Evolutionary conservation across 2,113 vertebrate species (phyloP).

Genomic region (Equus przewalskii): DNA sequence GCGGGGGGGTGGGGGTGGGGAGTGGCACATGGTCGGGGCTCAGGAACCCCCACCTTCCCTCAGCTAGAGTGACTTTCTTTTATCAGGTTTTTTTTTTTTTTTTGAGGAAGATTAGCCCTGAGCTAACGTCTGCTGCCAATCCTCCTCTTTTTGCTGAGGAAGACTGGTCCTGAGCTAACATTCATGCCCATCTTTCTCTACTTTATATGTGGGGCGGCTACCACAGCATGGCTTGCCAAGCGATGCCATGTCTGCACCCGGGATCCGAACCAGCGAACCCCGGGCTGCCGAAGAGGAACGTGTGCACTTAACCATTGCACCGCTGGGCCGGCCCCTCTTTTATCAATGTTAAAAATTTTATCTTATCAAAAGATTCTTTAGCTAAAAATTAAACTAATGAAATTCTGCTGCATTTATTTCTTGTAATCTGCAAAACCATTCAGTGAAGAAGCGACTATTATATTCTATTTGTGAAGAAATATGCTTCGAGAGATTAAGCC

Average conservation of each 20-base stretch:
- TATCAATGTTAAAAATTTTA: not conserved
- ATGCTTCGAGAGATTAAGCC: not conserved
- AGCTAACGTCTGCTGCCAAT: too few relatives aligned
- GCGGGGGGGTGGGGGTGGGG: not conserved
- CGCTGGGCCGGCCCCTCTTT: too few relatives aligned
- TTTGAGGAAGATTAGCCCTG: too few relatives aligned
- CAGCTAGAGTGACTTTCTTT: constrained; percentile 3
- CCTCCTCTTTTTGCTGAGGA: too few relatives aligned
- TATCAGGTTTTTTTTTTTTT: not conserved
- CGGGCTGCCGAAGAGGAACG: too few relatives aligned
- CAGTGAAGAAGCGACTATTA: not conserved
- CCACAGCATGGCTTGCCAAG: too few relatives aligned
- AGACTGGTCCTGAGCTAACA: too few relatives aligned
- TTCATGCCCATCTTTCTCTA: too few relatives aligned
- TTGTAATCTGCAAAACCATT: not conserved
- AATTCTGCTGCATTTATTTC: constrained; percentile 27
- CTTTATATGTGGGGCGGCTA: too few relatives aligned
- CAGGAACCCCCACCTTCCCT: not conserved
- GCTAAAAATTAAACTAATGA: constrained; percentile 6
- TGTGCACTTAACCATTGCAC: too few relatives aligned
- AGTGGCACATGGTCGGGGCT: not conserved
- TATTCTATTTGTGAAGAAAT: not conserved
- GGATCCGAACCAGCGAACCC: too few relatives aligned
- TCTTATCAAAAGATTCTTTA: constrained; percentile 26
- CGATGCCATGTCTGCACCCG: too few relatives aligned